A percentile compares a stretch with the other conserved stretches of the same genome.
These are phyloP conservation scores for Protophormia terraenovae DNA, from an alignment of 2,888 invertebrate genomes.

Conservation along the genomic window DNA sequence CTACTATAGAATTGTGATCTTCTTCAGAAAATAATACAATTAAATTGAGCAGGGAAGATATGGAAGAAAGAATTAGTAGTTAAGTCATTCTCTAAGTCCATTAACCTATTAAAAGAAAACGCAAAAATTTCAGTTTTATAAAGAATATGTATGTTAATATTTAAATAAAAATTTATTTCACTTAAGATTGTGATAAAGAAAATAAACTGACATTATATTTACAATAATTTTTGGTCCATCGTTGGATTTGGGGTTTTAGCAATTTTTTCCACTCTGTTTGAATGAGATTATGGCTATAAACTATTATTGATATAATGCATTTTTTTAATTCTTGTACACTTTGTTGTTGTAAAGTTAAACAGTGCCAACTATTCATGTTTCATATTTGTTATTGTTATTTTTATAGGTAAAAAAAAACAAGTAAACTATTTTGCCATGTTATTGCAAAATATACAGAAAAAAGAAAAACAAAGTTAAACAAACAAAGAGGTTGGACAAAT, in stretches of 20 bases:
- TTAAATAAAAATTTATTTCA: not conserved
- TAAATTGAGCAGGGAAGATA: no score
- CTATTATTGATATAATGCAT: constrained; percentile 29
- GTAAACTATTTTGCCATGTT: constrained; percentile 28
- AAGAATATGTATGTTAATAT: not conserved
- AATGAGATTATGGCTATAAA: constrained; percentile 18
- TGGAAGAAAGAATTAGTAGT: no score
- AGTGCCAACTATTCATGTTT: constrained; percentile 57
- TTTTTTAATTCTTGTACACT: not conserved
- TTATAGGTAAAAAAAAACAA: not conserved
- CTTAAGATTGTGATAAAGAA: not conserved
- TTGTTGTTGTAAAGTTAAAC: constrained; percentile 23
- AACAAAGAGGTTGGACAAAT: constrained; percentile 53
- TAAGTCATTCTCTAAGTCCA: no score
- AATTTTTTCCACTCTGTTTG: constrained; percentile 36
- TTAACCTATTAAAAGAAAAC: no score
- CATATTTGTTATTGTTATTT: constrained; percentile 16
- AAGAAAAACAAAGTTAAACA: constrained; percentile 42
- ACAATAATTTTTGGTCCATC: not conserved
- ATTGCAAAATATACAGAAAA: constrained; percentile 6
- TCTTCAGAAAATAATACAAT: no score
- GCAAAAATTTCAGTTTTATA: no score
- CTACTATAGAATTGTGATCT: no score
- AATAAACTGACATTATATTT: not conserved
- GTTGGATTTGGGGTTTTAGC: constrained; percentile 2